phyloP scores from a whole-genome alignment of 2,113 vertebrate species.

The Theristicus caerulescens region DNA sequence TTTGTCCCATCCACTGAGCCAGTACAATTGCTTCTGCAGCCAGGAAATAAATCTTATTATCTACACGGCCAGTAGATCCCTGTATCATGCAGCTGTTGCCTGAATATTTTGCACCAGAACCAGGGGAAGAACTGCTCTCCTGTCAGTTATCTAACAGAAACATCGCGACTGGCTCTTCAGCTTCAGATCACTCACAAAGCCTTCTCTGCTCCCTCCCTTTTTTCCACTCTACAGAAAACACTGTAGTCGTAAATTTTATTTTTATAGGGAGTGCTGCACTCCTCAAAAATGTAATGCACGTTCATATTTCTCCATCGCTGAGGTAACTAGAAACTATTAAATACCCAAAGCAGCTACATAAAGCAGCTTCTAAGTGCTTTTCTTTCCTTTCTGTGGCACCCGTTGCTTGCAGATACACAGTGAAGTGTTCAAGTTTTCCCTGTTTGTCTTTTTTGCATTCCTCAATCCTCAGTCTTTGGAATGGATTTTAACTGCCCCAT shows the following conservation, averaged over 20 bases:
- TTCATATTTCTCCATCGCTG: background rate
- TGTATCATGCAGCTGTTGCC: background rate
- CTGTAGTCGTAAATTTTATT: background rate
- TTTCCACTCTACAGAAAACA: background rate
- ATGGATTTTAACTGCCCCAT: background rate
- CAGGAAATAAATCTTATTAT: background rate
- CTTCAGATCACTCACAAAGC: background rate
- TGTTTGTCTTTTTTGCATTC: background rate
- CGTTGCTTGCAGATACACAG: background rate
- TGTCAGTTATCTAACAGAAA: background rate
- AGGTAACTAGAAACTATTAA: background rate
- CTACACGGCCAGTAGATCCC: fast-evolving
- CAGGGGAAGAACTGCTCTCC: background rate
- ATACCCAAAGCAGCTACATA: background rate
- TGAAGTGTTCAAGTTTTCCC: background rate
- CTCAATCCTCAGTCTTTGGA: background rate
- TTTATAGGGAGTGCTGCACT: background rate
- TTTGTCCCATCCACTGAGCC: background rate
- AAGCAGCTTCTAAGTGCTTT: background rate
- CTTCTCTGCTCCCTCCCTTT: background rate
- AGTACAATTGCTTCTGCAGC: background rate
- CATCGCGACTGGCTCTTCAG: background rate
- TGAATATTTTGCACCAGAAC: background rate
- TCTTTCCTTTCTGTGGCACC: background rate
- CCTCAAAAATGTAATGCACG: background rate